phyloP scores from a whole-genome alignment of 30 jellyfish, hydroid and myxozoan genomes.

The Turritopsis rubra region DNA sequence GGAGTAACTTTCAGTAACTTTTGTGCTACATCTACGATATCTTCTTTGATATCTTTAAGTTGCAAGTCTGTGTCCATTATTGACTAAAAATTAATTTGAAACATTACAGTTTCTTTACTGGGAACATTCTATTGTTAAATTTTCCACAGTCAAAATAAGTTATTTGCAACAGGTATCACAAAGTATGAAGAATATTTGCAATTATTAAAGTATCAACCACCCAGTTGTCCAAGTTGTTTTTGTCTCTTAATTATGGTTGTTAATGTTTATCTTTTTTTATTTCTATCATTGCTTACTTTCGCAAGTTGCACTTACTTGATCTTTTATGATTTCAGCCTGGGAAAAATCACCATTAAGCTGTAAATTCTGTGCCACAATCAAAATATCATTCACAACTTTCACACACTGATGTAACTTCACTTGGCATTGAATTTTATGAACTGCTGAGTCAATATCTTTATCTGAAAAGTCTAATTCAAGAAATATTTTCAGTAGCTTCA shows the following conservation, averaged over 20 bases:
- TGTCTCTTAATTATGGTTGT: no score
- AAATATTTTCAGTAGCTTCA: not conserved
- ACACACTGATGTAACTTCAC: not conserved
- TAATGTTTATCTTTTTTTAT: no score
- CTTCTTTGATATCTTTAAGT: slow-evolving; percentile 20
- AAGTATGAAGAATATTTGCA: no score
- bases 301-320: not conserved
- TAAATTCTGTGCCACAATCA: not conserved
- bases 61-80: not conserved
- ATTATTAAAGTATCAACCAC: no score
- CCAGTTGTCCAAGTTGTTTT: no score
- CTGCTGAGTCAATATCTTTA: not conserved
- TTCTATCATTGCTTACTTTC: no score
- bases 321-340: not conserved
- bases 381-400: not conserved
- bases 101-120: no score
- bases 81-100: no score
- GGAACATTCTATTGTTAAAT: no score
- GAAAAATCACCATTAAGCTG: not conserved
- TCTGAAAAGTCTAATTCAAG: not conserved
- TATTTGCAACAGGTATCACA: no score
- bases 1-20: slow-evolving; percentile 26
- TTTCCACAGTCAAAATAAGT: no score
- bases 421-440: not conserved
- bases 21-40: slow-evolving; percentile 27